Evolutionary conservation across 2,113 vertebrate genomes (phyloP).

Genomic region (Corydoras maculifer): DNA sequence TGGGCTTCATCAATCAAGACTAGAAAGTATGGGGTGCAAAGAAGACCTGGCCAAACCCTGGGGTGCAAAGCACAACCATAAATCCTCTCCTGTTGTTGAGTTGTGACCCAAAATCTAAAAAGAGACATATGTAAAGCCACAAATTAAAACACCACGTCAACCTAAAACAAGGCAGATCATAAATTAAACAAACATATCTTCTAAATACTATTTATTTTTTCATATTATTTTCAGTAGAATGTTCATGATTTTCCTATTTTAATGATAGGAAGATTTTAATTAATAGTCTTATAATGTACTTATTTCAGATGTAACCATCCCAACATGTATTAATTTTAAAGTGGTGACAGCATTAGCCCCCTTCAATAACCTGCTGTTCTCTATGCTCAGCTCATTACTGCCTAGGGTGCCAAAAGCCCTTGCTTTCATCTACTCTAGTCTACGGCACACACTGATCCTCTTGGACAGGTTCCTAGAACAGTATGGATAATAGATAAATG

Average conservation of each 20-base stretch:
- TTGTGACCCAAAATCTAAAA: slow-evolving; percentile 47
- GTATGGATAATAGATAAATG: slow-evolving; percentile 50
- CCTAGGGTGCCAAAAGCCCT: slow-evolving; percentile 36
- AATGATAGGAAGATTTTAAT: too few species aligned
- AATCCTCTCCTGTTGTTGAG: slow-evolving; percentile 44
- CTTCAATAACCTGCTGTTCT: slow-evolving; percentile 23
- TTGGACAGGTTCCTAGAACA: slow-evolving; percentile 41
- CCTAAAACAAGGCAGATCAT: slow-evolving; percentile 13
- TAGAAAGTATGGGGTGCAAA: slow-evolving; percentile 44
- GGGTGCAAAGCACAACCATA: slow-evolving; percentile 48
- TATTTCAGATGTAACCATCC: slow-evolving; percentile 51
- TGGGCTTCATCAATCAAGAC: slow-evolving; percentile 48
- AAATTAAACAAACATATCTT: slow-evolving; percentile 10
- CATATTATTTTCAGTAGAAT: neutral
- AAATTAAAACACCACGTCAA: slow-evolving; percentile 10
- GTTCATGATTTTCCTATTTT: too few species aligned
- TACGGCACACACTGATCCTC: slow-evolving; percentile 15
- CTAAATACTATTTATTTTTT: slow-evolving; percentile 2
- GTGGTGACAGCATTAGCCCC: slow-evolving; percentile 26
- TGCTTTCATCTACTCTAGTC: slow-evolving; percentile 27
- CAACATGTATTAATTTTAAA: slow-evolving; percentile 48
- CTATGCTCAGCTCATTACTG: slow-evolving; percentile 29
- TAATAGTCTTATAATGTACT: slow-evolving; percentile 10
- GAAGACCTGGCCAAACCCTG: slow-evolving; percentile 38
- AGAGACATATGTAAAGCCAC: slow-evolving; percentile 29